Conservation (phyloP, 2,113 vertebrate genomes). For the Sula dactylatra region DNA sequence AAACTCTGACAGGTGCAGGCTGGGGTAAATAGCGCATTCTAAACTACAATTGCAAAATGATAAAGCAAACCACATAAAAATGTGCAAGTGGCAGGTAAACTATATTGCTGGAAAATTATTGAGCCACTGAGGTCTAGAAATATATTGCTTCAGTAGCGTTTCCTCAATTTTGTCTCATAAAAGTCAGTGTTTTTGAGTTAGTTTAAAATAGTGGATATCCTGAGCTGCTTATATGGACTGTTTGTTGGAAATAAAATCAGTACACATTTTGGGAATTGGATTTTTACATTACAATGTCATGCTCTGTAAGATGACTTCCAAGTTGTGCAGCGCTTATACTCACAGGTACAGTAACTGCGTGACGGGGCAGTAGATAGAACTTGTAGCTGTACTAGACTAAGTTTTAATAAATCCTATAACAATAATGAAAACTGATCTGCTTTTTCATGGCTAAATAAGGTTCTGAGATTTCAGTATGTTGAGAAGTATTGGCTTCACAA, state of each 20-base stretch:
- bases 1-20: neutral
- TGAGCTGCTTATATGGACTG: neutral
- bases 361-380: neutral
- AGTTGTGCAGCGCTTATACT: neutral
- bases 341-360: neutral
- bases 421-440: conserved; percentile 38
- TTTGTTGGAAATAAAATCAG: neutral
- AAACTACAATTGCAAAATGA: neutral
- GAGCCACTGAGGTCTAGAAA: neutral
- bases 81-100: neutral
- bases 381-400: neutral
- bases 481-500: conserved; percentile 16
- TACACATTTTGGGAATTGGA: neutral
- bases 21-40: neutral
- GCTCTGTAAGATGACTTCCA: neutral
- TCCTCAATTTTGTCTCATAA: neutral
- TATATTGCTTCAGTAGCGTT: neutral
- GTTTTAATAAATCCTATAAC: conserved; percentile 32
- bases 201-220: neutral
- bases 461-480: conserved; percentile 12
- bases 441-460: conserved; percentile 7
- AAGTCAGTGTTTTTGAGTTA: neutral
- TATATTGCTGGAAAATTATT: neutral
- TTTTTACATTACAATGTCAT: neutral
- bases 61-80: neutral